Conservation (phyloP, 2,888 invertebrate genomes). For the Hyposoter dolosus region DNA sequence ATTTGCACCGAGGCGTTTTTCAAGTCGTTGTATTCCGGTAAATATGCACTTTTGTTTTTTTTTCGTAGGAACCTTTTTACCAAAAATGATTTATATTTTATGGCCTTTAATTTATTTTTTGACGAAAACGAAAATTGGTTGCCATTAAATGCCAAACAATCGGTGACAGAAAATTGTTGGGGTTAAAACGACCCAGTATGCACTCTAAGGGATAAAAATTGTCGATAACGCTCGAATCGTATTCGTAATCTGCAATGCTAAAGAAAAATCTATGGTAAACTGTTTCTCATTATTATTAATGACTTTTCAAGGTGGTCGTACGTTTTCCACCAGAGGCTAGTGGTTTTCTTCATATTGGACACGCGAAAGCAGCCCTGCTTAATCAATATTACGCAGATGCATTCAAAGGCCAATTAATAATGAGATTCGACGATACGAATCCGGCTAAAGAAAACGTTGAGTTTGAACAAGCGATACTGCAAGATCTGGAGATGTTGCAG, state of each 20-base stretch:
- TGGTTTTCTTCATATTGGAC: conserved; percentile 98
- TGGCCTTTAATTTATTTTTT: no score
- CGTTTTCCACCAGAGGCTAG: conserved; percentile 99
- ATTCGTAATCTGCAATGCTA: neutral
- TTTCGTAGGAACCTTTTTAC: no score
- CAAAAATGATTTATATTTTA: no score
- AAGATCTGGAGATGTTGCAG: conserved; percentile 96
- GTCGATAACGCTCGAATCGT: no score
- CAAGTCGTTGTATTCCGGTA: no score
- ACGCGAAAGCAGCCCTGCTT: conserved; percentile 98
- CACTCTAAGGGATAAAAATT: no score
- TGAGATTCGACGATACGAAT: conserved; percentile 99
- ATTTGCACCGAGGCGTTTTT: no score
- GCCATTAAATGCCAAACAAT: no score
- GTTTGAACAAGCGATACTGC: conserved; percentile 98
- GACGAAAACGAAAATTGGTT: no score
- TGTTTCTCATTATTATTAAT: neutral
- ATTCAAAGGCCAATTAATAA: conserved; percentile 97
- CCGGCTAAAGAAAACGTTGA: conserved; percentile 99
- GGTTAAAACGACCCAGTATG: no score
- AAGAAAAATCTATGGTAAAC: neutral
- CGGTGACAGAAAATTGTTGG: no score
- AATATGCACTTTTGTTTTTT: no score
- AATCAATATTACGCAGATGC: conserved; percentile 98
- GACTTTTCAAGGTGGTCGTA: conserved; percentile 89